phyloP scores from a whole-genome alignment of 2,797 vertebrate species.

The Muscicapa comitata region DNA sequence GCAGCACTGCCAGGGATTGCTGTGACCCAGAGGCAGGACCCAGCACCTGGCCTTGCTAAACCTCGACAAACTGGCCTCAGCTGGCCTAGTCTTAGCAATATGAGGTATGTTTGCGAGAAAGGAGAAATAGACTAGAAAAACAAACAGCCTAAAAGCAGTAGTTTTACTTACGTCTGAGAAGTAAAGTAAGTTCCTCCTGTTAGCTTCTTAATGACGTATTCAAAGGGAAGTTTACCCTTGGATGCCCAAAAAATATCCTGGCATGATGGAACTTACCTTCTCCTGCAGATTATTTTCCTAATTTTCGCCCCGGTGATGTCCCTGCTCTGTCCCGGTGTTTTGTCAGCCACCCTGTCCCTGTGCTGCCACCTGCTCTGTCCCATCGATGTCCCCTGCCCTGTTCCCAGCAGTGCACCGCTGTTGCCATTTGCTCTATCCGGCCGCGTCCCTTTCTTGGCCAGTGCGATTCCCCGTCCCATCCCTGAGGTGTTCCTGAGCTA shows the following conservation, averaged over 20 bases:
- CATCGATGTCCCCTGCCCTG: background rate
- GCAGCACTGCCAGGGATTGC: background rate
- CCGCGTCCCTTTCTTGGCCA: no score
- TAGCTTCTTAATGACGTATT: background rate
- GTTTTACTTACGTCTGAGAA: background rate
- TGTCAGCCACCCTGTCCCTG: background rate
- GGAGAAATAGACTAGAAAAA: background rate
- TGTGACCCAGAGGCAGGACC: background rate
- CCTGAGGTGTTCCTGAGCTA: fast-evolving
- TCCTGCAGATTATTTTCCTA: background rate
- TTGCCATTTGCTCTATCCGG: no score
- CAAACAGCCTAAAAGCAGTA: background rate
- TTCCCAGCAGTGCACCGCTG: background rate
- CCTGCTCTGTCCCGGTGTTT: background rate
- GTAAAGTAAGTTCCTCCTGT: background rate
- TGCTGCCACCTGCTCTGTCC: background rate
- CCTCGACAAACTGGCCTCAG: background rate
- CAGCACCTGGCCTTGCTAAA: no score
- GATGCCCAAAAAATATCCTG: background rate
- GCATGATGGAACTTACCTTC: background rate
- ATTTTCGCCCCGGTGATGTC: background rate
- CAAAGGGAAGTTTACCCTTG: background rate
- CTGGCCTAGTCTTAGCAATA: no score
- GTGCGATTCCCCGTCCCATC: no score
- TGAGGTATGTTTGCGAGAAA: background rate